Base-by-base conservation (phyloP, 1,140 invertebrate genomes). In the Drosophila subpulchrella region DNA sequence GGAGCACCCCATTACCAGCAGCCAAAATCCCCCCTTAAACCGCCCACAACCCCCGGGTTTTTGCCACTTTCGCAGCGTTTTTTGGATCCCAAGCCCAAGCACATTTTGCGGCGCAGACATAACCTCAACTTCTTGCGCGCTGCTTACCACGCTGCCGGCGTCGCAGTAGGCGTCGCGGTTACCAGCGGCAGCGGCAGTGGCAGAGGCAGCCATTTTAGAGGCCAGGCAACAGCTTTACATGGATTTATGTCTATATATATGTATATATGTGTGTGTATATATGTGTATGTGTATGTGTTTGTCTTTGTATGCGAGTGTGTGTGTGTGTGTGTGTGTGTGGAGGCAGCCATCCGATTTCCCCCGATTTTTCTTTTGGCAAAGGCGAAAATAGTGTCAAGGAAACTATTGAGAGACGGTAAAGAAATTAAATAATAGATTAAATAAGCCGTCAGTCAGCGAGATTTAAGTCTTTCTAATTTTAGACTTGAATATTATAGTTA, bases 61-160 rank as follows among this genome's bases (percentile, higher is more conserved):
- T 36, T 36, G 50, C 50, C 15, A 38, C 11, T 39, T 61, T 57
- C 11, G 27, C 54, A 59, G 38, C 17, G 15, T 34, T 63, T 42
- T 66, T 68, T 68, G 32, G 41, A 79, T 83, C 57, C 72, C 81
- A 60, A 75, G 70, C 80, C 75, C 63, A 72, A 88, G 83, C 83
- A 86, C 83, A 79, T 88, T 88, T 86, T 82, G 84, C 75, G 83
- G 83, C 79, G 84, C 79, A 88, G 79, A 88, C 83, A 88, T 88
- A 88, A 88, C 83, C 83, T 88, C 83, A 88, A 88, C 83, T 88
- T 88, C 83, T 88, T 88, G 84, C 75, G 84, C 83, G 83, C 83
- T 88, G 83, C 83, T 89, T 88, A 88, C 83, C 83, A 88, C 83
- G 83, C 83, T 88, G 83, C 82, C 82, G 66, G 44, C 82, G 67